Percentiles rank a stretch among this genome's conserved stretches.
Evolutionary conservation across 2,797 vertebrate species (phyloP).

Genomic region (Scyliorhinus canicula): DNA sequence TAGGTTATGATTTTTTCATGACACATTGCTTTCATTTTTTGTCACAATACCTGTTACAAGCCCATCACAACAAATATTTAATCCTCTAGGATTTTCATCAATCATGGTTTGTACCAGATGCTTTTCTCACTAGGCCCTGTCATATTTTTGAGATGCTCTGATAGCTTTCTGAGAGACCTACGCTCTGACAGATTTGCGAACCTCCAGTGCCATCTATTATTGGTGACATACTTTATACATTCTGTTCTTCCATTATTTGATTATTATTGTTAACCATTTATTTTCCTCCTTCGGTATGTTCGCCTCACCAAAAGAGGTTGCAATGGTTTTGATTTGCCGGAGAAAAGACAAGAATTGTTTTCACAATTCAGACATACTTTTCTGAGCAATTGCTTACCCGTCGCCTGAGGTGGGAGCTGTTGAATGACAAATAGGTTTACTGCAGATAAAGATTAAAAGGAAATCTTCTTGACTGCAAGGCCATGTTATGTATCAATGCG

Average conservation of each 20-base stretch:
- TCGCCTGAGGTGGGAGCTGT: not conserved
- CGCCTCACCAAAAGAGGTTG: not conserved
- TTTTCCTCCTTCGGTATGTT: not conserved
- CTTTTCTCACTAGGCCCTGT: slow-evolving; percentile 25
- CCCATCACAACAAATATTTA: slow-evolving; percentile 27
- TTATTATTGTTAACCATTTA: slow-evolving; percentile 8
- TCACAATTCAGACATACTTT: not conserved
- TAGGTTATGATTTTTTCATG: slow-evolving; percentile 18
- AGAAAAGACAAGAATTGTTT: not conserved
- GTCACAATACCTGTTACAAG: slow-evolving; percentile 18
- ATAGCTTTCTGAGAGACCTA: not conserved
- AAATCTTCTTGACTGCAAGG: not conserved
- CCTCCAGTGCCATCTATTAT: not conserved
- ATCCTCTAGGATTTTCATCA: slow-evolving; percentile 8
- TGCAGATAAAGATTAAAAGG: not conserved
- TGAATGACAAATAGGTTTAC: not conserved
- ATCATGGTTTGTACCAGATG: slow-evolving; percentile 12
- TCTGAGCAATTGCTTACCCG: not conserved
- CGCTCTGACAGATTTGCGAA: not conserved
- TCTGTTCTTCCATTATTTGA: not conserved
- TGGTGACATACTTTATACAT: not conserved
- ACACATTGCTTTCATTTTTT: slow-evolving; percentile 28
- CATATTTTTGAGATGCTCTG: slow-evolving; percentile 7
- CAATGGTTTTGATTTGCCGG: not conserved
- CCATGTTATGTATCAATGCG: not conserved